phyloP scores from a whole-genome alignment of 2,113 vertebrate species.

The Alaudala cheleensis region DNA sequence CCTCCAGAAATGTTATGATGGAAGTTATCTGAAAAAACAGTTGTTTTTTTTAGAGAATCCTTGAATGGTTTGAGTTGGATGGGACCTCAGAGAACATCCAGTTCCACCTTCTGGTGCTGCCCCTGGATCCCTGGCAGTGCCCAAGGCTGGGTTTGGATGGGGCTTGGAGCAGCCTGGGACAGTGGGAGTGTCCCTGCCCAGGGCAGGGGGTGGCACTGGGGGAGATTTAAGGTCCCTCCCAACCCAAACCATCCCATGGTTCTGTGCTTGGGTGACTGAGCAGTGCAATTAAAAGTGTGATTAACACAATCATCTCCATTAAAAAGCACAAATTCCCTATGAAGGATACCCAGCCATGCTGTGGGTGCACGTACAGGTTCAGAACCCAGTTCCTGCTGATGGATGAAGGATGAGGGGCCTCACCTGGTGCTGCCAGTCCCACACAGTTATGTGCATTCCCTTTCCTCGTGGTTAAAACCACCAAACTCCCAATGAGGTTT shows the following conservation, averaged over 20 bases:
- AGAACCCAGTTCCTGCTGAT: not conserved
- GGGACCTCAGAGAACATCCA: not conserved
- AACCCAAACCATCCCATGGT: not conserved
- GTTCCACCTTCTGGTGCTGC: not conserved
- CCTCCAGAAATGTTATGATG: fast-evolving
- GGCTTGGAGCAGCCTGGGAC: not conserved
- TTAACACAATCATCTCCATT: not conserved
- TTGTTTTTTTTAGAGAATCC: not conserved
- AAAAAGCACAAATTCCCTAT: not conserved
- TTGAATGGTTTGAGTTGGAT: not conserved
- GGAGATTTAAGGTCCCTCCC: not conserved
- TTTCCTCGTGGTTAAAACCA: not conserved
- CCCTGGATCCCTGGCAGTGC: not conserved
- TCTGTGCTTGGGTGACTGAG: fast-evolving
- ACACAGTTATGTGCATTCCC: not conserved
- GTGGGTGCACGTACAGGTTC: fast-evolving
- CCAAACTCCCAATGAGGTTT: not conserved
- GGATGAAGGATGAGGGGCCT: not conserved
- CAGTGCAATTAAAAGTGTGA: not conserved
- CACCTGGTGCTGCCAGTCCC: not conserved
- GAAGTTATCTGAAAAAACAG: not conserved
- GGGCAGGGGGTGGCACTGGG: not conserved
- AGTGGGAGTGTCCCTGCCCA: not conserved
- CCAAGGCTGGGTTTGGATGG: fast-evolving
- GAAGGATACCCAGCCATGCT: fast-evolving